These are phyloP conservation scores for Orthonevra nobilis DNA, from an alignment of 2,888 invertebrate species.

Conservation along the genomic window DNA sequence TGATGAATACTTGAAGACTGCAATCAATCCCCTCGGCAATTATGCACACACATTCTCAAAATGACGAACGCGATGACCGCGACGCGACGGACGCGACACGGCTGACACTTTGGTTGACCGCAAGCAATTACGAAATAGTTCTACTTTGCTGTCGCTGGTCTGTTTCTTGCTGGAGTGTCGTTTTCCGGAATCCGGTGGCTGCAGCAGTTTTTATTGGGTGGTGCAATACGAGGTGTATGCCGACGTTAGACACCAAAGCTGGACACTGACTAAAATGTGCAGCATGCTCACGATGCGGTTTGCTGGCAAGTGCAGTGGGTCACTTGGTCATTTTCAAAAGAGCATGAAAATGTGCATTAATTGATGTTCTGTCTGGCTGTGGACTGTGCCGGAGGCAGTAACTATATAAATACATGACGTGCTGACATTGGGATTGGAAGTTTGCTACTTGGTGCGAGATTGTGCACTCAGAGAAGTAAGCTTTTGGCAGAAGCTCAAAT, in stretches of 20 bases:
- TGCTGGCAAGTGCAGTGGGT: constrained; percentile 36
- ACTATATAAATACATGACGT: background rate
- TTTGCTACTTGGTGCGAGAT: background rate
- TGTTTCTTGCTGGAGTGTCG: constrained; percentile 42
- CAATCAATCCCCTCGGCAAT: background rate
- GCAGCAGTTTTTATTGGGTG: constrained; percentile 11
- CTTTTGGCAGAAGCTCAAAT: constrained; percentile 13
- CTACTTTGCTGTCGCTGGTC: constrained; percentile 23
- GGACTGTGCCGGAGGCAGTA: constrained; percentile 38
- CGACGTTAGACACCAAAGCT: constrained; percentile 52
- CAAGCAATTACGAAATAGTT: constrained; percentile 40
- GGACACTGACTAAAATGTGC: constrained; percentile 53
- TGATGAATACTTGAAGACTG: background rate
- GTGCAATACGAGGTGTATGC: constrained; percentile 2
- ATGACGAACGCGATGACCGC: no score
- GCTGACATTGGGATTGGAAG: constrained; percentile 10
- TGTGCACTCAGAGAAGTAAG: no score
- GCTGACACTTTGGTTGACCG: no score
- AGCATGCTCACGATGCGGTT: constrained; percentile 40
- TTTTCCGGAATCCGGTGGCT: constrained; percentile 47
- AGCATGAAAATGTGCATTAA: constrained; percentile 30
- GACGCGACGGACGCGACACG: no score
- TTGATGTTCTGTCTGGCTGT: constrained; percentile 41
- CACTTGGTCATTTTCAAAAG: constrained; percentile 39
- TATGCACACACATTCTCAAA: constrained; percentile 2